Evolutionary conservation across 2,797 vertebrate genomes (phyloP).

Genomic region (Microcaecilia unicolor): DNA sequence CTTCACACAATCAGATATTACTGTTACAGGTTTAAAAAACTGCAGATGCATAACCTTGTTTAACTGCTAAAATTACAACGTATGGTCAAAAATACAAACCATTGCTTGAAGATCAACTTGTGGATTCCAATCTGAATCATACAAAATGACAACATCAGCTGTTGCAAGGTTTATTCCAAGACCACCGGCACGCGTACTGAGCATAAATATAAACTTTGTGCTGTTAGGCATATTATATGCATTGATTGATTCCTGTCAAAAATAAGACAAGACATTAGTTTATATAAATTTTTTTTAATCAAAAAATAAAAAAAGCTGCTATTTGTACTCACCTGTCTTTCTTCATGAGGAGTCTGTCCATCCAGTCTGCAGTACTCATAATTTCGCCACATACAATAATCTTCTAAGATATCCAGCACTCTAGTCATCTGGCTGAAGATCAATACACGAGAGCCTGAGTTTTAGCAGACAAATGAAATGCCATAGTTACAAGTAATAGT

Average conservation of each 20-base stretch:
- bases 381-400: slow-evolving; percentile 98
- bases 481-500: no score
- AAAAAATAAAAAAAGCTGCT: neutral
- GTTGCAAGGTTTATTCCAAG: slow-evolving; percentile 97
- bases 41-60: no score
- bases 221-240: slow-evolving; percentile 86
- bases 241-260: slow-evolving; percentile 84
- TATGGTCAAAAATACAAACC: no score
- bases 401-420: slow-evolving; percentile 94
- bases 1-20: no score
- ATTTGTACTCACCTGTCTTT: slow-evolving; percentile 76
- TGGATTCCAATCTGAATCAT: slow-evolving; percentile 98
- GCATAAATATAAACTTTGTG: slow-evolving; percentile 93
- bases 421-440: slow-evolving; percentile 99
- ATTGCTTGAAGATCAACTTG: slow-evolving; percentile 98
- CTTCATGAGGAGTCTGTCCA: slow-evolving; percentile 93
- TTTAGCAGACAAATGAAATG: no score
- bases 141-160: slow-evolving; percentile 94
- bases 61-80: no score
- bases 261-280: neutral
- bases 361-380: slow-evolving; percentile 91
- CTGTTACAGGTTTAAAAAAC: no score
- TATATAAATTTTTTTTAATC: no score
- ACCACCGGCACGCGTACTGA: slow-evolving; percentile 93
- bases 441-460: slow-evolving; percentile 89